Conservation (phyloP, 2,888 invertebrate species). For the Leucoma salicis region DNA sequence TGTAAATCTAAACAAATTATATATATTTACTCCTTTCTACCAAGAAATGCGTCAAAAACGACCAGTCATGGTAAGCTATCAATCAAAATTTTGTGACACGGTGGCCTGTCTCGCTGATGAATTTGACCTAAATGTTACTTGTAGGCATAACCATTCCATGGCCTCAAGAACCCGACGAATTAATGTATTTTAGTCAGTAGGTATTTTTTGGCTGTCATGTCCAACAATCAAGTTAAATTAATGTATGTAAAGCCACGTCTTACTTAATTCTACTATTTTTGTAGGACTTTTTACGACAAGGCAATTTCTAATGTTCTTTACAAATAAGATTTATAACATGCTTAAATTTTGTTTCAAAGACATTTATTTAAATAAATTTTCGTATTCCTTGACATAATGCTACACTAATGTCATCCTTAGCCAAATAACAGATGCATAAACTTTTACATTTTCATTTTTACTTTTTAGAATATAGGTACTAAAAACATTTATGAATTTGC, state of each 20-base stretch:
- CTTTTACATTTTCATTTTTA: too few species aligned
- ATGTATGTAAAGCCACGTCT: not conserved
- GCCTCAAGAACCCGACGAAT: slow-evolving; percentile 11
- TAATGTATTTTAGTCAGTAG: slow-evolving; percentile 1
- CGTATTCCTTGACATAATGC: too few species aligned
- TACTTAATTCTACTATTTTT: too few species aligned
- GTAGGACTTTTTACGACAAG: too few species aligned
- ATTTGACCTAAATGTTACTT: slow-evolving; percentile 35
- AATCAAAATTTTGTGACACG: slow-evolving; percentile 33
- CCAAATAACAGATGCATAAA: too few species aligned
- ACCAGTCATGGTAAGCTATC: slow-evolving; percentile 27
- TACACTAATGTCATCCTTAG: too few species aligned
- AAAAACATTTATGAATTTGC: too few species aligned
- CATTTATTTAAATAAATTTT: too few species aligned
- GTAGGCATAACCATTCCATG: slow-evolving; percentile 15
- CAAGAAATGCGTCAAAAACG: slow-evolving; percentile 17
- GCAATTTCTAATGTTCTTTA: too few species aligned
- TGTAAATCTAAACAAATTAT: not conserved
- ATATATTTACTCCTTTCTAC: slow-evolving; percentile 10
- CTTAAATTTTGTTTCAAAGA: too few species aligned
- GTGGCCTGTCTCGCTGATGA: slow-evolving; percentile 25
- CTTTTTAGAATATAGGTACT: too few species aligned
- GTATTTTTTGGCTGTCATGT: slow-evolving; percentile 3
- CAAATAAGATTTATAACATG: too few species aligned
- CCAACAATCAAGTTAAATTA: not conserved